phyloP scores from a whole-genome alignment of 2,797 vertebrate genomes.

The Hephaestus fuliginosus region DNA sequence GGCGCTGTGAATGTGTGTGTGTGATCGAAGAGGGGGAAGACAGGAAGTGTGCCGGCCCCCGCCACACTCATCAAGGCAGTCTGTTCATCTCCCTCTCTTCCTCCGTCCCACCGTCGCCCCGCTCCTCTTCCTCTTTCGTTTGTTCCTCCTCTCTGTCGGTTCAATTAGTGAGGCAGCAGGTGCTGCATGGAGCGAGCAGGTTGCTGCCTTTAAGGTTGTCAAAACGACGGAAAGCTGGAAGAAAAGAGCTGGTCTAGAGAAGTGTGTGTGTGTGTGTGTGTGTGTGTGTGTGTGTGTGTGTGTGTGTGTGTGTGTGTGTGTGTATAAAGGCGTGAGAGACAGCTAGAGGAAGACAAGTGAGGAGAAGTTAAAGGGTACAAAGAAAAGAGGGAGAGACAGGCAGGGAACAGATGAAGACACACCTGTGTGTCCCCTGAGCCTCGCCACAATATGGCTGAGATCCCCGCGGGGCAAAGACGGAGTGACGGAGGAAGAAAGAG shows the following conservation, averaged over 20 bases:
- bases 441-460: slow-evolving; percentile 36
- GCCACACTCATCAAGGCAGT: slow-evolving; percentile 65
- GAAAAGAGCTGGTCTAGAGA: slow-evolving; percentile 21
- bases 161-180: slow-evolving; percentile 81
- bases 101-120: slow-evolving; percentile 35
- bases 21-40: slow-evolving; percentile 40
- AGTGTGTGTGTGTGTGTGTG: slow-evolving; percentile 17
- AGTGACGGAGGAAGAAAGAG: slow-evolving; percentile 40
- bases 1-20: slow-evolving; percentile 54
- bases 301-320: slow-evolving; percentile 17
- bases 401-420: slow-evolving; percentile 70
- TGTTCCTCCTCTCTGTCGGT: slow-evolving; percentile 53
- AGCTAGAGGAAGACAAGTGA: slow-evolving; percentile 37
- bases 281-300: slow-evolving; percentile 19
- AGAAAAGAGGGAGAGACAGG: slow-evolving; percentile 16
- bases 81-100: slow-evolving; percentile 58
- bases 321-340: slow-evolving; percentile 30
- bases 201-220: slow-evolving; percentile 81
- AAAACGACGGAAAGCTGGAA: slow-evolving; percentile 58
- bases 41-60: slow-evolving; percentile 60
- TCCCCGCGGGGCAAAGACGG: slow-evolving; percentile 37
- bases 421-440: slow-evolving; percentile 62
- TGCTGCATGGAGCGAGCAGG: slow-evolving; percentile 74
- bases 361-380: slow-evolving; percentile 52
- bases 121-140: slow-evolving; percentile 29